Evolutionary conservation across 2,797 vertebrate species (phyloP), one percentile per base, ranked within the genome.

Genomic region (Amblyraja radiata): DNA sequence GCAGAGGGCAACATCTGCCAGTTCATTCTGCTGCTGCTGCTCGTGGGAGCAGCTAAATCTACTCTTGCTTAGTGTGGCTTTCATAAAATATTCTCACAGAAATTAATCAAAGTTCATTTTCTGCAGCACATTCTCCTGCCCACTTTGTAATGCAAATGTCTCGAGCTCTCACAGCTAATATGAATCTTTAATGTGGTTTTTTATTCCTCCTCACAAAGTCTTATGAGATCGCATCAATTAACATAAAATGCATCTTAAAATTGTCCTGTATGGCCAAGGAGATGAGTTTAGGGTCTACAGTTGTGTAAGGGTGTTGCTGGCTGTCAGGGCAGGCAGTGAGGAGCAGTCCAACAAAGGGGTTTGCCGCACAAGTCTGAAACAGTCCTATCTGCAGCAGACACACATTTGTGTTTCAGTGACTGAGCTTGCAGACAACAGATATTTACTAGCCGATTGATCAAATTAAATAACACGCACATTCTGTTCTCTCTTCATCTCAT

Each of bases 41-140:
- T 76, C 54, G 39, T 76, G 68, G 90, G 39, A 73, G 90, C 84
- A 88, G 65, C 84, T 68, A 88, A 88, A 88, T 92, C 90, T 71
- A 73, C 68, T 74, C 54, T 92, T 73, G 68, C 90, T 92, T 92
- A 68, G 76, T 76, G 90, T 54, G 71, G 36, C 90, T 76, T 92
- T 74, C 90, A 92, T 92, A 92, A 76, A 92, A 92, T 92, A 92
- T 92, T 92, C 90, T 74, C 68, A 92, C 90, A 92, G 90, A 92
- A 92, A 92, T 92, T 76, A 92, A 92, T 92, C 90, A 92, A 92
- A 92, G 90, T 92, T 92, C 90, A 92, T 92, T 92, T 92, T 73
- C 90, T 74, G 71, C 68, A 73, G 90, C 10, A 25, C 68, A 92
- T 6, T 76, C 90, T 74, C 90, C 36, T 73, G 90, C 90, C 71